phyloP scores from a whole-genome alignment of 2,113 vertebrate species.

The Microtus oregoni region DNA sequence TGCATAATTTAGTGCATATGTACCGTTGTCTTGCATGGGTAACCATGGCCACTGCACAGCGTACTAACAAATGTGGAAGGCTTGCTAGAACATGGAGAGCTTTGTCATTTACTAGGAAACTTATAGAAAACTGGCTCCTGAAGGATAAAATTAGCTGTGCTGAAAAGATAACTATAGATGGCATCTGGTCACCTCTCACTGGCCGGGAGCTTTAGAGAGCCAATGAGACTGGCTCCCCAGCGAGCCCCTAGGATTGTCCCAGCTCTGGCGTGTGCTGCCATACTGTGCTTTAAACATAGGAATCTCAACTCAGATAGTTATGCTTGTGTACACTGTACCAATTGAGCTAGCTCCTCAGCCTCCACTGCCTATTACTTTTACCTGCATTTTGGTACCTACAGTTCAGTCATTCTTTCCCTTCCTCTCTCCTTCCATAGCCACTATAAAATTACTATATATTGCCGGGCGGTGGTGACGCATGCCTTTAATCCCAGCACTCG shows the following conservation, averaged over 20 bases:
- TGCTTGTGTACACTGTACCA: background rate
- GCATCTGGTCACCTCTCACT: background rate
- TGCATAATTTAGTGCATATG: background rate
- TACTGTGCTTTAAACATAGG: background rate
- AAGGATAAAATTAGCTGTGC: background rate
- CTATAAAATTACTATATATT: background rate
- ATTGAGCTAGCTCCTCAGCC: background rate
- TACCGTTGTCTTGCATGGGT: background rate
- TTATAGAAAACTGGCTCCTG: background rate
- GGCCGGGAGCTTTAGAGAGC: background rate
- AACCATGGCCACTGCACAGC: background rate
- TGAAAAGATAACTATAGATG: background rate
- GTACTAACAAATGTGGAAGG: conserved; percentile 18
- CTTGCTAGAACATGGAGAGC: background rate
- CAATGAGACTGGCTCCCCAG: background rate
- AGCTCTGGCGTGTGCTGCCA: background rate
- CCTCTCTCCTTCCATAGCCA: background rate
- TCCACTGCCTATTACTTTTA: background rate
- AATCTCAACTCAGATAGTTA: background rate
- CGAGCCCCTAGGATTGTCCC: background rate
- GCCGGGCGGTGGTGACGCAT: too few species aligned
- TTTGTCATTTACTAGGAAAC: conserved; percentile 17
- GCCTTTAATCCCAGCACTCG: too few species aligned
- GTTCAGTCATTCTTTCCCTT: too few species aligned
- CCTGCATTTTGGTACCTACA: background rate